Evolutionary conservation across 2,888 invertebrate genomes (phyloP), one percentile per base, ranked within the genome.

Genomic region (Xestia sexstrigata): DNA sequence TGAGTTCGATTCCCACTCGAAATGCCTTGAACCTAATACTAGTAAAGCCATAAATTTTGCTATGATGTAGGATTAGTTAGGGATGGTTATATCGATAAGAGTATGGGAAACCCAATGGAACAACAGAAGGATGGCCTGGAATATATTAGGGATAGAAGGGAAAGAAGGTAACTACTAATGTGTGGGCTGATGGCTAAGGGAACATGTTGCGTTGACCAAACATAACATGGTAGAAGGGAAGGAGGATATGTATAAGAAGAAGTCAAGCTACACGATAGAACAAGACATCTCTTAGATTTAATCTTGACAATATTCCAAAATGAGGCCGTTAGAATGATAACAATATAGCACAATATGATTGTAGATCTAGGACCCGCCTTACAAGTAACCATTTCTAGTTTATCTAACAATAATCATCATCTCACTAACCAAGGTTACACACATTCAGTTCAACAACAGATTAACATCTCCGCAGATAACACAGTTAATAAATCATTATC

Each of bases 401-500:
- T 13, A 45, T 55, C 6, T 6, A 20, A 35, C 13, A n/a, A 35
- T n/a, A 52, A 52, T 9, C 65, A 42, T 35, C 3, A 49, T 35
- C 1, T n/a, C 3, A 2, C 23, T 30, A 79, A 70, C 26, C 35
- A 78, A n/a, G 47, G 7, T 13, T 78, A 39, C 55, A 52, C 5
- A 5, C 13, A 42, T 49, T 39, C n/a, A 65, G 20, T 58, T 72
- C 1, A 82, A 45, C 23, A 55, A 60, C 13, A 68, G 79, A 79
- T 76, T 72, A 45, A 1, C 65, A 82, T 80, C 62, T 70, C 2
- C 2, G 9, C 30, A 73, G 76, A 60, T 73, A 84, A 63, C 76
- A 45, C 52, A 66, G 81, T 76, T 58, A 67, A 74, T 58, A 67
- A 74, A 80, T 52, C 35, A 71, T 72, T 60, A 72, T 66, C 39